Evolutionary conservation across 2,797 vertebrate species (phyloP).

Genomic region (Rhinatrema bivittatum): DNA sequence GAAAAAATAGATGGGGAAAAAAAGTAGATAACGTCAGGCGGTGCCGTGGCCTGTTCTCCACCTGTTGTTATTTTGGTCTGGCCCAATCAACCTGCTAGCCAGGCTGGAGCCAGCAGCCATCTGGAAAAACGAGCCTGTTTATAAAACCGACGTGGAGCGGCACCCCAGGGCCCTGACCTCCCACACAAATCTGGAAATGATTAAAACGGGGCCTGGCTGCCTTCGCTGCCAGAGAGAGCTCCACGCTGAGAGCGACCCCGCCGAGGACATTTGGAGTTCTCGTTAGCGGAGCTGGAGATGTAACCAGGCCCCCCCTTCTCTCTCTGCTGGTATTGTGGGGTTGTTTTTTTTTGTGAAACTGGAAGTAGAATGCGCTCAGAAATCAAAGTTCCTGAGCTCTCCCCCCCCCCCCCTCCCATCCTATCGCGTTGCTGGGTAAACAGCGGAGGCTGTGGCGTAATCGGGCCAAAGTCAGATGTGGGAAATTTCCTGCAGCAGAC

Average conservation of each 20-base stretch:
- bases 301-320: background rate
- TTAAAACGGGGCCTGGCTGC: slow-evolving; percentile 71
- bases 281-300: slow-evolving; percentile 43
- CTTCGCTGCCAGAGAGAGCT: slow-evolving; percentile 28
- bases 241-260: slow-evolving; percentile 42
- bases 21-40: slow-evolving; percentile 79
- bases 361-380: too few species aligned
- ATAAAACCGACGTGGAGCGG: slow-evolving; percentile 95
- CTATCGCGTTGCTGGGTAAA: too few species aligned
- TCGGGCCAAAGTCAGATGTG: too few species aligned
- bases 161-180: slow-evolving; percentile 96
- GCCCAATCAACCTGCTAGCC: slow-evolving; percentile 98
- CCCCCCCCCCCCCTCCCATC: too few species aligned
- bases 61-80: slow-evolving; percentile 91
- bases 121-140: slow-evolving; percentile 98
- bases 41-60: slow-evolving; percentile 95
- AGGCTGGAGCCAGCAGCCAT: slow-evolving; percentile 98
- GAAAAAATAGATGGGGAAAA: slow-evolving; percentile 46
- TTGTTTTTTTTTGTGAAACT: slow-evolving; percentile 7
- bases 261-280: slow-evolving; percentile 55
- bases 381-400: too few species aligned
- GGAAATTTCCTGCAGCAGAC: too few species aligned
- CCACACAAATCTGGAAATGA: slow-evolving; percentile 98
- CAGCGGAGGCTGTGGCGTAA: too few species aligned
- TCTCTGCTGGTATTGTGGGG: slow-evolving; percentile 12